Evolutionary conservation across 2,888 invertebrate genomes (phyloP).

Genomic region (Podabrus alpinus): DNA sequence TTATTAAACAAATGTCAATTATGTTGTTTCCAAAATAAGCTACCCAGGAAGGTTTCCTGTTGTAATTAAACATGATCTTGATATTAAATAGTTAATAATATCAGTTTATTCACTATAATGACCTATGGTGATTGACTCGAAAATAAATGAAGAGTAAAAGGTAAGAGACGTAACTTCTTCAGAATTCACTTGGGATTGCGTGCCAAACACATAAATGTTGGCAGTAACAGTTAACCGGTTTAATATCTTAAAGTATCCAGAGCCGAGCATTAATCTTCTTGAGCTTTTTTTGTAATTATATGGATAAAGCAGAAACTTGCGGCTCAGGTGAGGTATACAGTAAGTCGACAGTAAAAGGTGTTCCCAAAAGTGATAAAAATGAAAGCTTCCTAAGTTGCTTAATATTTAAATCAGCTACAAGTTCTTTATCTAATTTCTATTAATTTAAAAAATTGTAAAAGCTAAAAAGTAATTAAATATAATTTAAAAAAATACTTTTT

Average conservation of each 20-base stretch:
- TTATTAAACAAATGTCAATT: no score
- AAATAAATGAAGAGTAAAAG: slow-evolving; percentile 6
- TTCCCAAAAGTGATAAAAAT: slow-evolving; percentile 37
- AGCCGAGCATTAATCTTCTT: slow-evolving; percentile 7
- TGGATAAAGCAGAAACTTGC: slow-evolving; percentile 15
- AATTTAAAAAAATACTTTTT: not conserved
- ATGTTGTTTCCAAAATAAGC: no score
- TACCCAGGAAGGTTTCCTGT: no score
- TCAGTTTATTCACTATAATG: not conserved
- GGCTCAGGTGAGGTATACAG: slow-evolving; percentile 20
- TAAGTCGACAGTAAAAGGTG: slow-evolving; percentile 20
- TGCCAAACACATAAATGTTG: slow-evolving; percentile 11
- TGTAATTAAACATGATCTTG: not conserved
- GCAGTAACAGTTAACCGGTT: slow-evolving; percentile 5
- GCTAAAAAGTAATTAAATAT: not conserved
- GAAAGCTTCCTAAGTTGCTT: slow-evolving; percentile 30
- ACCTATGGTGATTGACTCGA: not conserved
- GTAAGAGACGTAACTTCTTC: slow-evolving; percentile 6
- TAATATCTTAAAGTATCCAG: slow-evolving; percentile 19
- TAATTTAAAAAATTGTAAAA: not conserved
- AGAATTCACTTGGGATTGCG: slow-evolving; percentile 12
- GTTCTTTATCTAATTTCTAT: not conserved
- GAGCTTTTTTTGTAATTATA: slow-evolving; percentile 17
- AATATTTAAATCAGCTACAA: not conserved
- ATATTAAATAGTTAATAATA: not conserved